Percentiles rank a stretch among this genome's conserved stretches.
These are phyloP conservation scores for Hymenopus coronatus DNA, from an alignment of 2,888 invertebrate genomes.

Conservation along the genomic window DNA sequence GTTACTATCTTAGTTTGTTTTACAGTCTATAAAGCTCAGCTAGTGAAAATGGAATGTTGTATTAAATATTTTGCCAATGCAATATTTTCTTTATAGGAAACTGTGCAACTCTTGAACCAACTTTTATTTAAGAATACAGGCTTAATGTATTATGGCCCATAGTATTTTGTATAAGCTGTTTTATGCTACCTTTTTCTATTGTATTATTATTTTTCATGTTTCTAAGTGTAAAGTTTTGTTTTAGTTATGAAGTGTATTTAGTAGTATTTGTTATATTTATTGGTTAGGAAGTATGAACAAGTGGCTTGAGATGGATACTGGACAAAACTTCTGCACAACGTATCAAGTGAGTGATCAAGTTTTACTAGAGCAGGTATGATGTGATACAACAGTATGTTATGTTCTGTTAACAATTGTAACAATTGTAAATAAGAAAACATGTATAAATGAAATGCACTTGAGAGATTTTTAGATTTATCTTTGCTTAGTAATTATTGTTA, in stretches of 20 bases:
- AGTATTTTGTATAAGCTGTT: background rate
- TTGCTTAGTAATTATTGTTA: constrained; percentile 7
- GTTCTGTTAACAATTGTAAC: constrained; percentile 28
- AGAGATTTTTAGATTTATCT: constrained; percentile 31
- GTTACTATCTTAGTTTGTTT: too few relatives aligned
- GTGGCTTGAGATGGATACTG: background rate
- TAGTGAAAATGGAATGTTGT: too few relatives aligned
- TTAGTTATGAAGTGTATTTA: background rate
- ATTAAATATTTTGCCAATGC: too few relatives aligned
- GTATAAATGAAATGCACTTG: constrained; percentile 33
- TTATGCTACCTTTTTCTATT: background rate
- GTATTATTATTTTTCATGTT: background rate
- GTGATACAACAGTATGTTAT: constrained; percentile 24
- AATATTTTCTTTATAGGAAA: too few relatives aligned
- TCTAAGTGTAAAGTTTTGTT: background rate
- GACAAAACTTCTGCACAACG: background rate
- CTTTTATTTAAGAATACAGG: background rate
- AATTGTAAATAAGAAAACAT: constrained; percentile 29
- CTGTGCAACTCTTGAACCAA: background rate
- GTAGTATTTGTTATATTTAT: background rate
- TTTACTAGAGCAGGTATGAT: constrained; percentile 19
- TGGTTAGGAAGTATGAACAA: background rate
- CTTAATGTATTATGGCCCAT: background rate
- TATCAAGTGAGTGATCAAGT: background rate
- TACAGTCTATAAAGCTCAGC: too few relatives aligned